These are phyloP conservation scores for Saccostrea cuccullata DNA, from an alignment of 1,140 invertebrate species.

Conservation along the genomic window DNA sequence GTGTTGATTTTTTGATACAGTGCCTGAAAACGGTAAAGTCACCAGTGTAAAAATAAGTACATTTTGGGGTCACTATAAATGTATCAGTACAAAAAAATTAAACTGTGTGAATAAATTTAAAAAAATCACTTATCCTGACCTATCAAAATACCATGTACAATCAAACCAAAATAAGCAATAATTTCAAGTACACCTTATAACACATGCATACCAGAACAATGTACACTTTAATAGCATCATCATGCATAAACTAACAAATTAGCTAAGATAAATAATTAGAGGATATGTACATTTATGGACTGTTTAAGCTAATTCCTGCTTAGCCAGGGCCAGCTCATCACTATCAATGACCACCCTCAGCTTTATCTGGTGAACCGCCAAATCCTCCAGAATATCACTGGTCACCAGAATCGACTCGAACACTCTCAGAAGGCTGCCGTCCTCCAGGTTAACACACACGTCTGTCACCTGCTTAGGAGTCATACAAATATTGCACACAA, in stretches of 20 bases:
- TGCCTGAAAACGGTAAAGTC: neutral
- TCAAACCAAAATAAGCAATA: neutral
- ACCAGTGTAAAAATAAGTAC: neutral
- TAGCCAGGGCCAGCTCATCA: slow-evolving; percentile 63
- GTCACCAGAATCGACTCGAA: slow-evolving; percentile 61
- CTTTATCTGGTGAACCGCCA: slow-evolving; percentile 60
- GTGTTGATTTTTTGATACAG: neutral
- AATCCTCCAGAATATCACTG: slow-evolving; percentile 50
- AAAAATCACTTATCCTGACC: neutral
- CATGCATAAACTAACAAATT: neutral
- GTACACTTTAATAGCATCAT: neutral
- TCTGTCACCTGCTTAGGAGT: slow-evolving; percentile 59
- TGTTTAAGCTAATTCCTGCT: slow-evolving; percentile 57
- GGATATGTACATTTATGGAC: neutral
- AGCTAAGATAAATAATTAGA: neutral
- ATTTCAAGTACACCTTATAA: neutral
- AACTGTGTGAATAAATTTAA: neutral
- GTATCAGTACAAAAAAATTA: neutral
- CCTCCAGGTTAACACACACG: slow-evolving; percentile 60
- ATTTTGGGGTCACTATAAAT: neutral
- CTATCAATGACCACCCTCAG: slow-evolving; percentile 61
- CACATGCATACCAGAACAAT: neutral
- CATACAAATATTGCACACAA: slow-evolving; percentile 69
- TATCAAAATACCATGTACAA: neutral
- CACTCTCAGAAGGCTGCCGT: slow-evolving; percentile 58